Percentiles rank a stretch among this genome's conserved stretches.
Evolutionary conservation across 2,888 invertebrate genomes (phyloP).

Genomic region (Tipula lateralis): DNA sequence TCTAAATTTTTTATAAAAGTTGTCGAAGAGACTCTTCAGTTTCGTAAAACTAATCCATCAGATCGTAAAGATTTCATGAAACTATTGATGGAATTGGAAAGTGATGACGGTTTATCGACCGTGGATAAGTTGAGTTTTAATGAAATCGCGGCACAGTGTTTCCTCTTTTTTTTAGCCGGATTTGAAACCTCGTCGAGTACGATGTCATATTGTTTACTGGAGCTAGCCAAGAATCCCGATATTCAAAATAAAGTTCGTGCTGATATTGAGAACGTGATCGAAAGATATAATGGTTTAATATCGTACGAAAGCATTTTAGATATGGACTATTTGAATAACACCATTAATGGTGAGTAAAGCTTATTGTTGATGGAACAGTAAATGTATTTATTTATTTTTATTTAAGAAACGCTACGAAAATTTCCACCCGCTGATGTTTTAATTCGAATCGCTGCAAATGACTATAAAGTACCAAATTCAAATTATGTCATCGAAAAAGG

Average conservation of each 20-base stretch:
- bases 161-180: constrained; percentile 42
- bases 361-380: not conserved
- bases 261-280: constrained; percentile 3
- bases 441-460: constrained; percentile 42
- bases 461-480: constrained; percentile 44
- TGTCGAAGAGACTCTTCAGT: constrained; percentile 43
- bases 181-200: constrained; percentile 43
- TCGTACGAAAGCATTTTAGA: constrained; percentile 32
- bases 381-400: not conserved
- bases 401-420: constrained; percentile 49
- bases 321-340: constrained; percentile 33
- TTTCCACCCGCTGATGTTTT: constrained; percentile 48
- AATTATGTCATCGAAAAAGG: constrained; percentile 50
- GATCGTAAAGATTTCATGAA: constrained; percentile 52
- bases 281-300: constrained; percentile 30
- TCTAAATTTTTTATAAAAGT: constrained; percentile 33
- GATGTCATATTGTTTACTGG: constrained; percentile 40
- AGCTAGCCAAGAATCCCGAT: constrained; percentile 37
- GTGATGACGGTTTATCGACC: constrained; percentile 39
- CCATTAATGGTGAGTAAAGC: constrained; percentile 28
- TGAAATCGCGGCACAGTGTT: constrained; percentile 38
- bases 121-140: not conserved
- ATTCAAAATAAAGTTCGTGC: constrained; percentile 32
- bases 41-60: constrained; percentile 43
- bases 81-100: constrained; percentile 48